Evolutionary conservation across 23 tunicate species (phyloP).

Genomic region (Trididemnum nubilum): DNA sequence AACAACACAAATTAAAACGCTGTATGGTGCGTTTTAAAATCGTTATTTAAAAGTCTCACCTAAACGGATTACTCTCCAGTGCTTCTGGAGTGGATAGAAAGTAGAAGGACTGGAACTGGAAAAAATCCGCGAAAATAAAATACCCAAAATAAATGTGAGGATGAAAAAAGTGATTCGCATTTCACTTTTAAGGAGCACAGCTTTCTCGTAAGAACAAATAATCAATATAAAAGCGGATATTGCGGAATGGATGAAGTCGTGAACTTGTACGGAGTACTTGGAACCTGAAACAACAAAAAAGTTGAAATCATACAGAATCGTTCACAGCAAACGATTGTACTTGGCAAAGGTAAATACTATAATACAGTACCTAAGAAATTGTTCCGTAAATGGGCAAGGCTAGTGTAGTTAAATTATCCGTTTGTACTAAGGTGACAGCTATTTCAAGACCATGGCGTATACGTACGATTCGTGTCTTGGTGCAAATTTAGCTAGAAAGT

Average conservation of each 20-base stretch:
- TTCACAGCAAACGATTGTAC: no score
- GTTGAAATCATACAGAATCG: no score
- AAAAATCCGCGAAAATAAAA: constrained; percentile 25
- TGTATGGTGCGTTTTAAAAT: no score
- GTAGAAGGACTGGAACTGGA: constrained; percentile 44
- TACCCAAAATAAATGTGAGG: constrained; percentile 45
- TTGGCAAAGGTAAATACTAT: no score
- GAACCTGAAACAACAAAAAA: constrained; percentile 1
- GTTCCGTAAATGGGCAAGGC: no score
- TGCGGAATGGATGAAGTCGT: constrained; percentile 46
- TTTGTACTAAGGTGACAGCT: no score
- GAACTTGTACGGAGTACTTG: not conserved
- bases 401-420: no score
- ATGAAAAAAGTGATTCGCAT: constrained; percentile 28
- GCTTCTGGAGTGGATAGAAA: constrained; percentile 26
- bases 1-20: no score
- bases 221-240: constrained; percentile 48
- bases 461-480: no score
- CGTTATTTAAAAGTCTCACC: constrained; percentile 21
- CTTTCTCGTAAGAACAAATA: constrained; percentile 47
- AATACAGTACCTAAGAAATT: no score
- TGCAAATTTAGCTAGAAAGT: no score
- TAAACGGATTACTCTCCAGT: constrained; percentile 26
- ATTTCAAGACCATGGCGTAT: no score
- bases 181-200: constrained; percentile 25